phyloP scores from a whole-genome alignment of 2,113 vertebrate species.

The Charadrius vociferus region DNA sequence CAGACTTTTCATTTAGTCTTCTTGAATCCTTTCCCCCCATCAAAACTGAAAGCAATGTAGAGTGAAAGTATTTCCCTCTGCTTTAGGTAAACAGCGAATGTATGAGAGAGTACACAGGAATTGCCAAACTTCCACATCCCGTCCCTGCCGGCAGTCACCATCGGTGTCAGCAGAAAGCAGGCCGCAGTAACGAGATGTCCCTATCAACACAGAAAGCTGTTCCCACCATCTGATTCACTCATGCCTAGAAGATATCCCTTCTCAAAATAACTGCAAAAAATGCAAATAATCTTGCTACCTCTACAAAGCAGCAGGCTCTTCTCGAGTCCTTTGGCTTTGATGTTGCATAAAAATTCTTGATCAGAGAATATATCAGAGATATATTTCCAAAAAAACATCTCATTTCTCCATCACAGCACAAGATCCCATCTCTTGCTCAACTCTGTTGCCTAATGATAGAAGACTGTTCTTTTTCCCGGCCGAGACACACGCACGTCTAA shows the following conservation, averaged over 20 bases:
- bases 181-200: background rate
- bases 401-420: background rate
- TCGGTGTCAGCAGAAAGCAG: background rate
- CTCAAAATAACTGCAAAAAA: background rate
- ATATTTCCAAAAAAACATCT: background rate
- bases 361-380: too few relatives aligned
- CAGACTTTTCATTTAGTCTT: background rate
- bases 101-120: background rate
- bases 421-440: background rate
- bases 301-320: background rate
- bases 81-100: background rate
- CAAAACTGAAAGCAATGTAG: background rate
- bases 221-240: background rate
- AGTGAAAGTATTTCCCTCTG: background rate
- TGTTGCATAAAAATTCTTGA: background rate
- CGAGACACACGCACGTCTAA: background rate
- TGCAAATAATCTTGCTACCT: background rate
- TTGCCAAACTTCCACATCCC: background rate
- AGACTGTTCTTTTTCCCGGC: background rate
- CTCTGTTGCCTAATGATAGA: background rate
- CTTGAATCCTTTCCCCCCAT: background rate
- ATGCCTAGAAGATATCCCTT: background rate
- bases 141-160: background rate
- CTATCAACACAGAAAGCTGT: background rate
- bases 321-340: background rate